These are phyloP conservation scores for Trachemys scripta DNA, from an alignment of 2,113 vertebrate species.

Conservation along the genomic window DNA sequence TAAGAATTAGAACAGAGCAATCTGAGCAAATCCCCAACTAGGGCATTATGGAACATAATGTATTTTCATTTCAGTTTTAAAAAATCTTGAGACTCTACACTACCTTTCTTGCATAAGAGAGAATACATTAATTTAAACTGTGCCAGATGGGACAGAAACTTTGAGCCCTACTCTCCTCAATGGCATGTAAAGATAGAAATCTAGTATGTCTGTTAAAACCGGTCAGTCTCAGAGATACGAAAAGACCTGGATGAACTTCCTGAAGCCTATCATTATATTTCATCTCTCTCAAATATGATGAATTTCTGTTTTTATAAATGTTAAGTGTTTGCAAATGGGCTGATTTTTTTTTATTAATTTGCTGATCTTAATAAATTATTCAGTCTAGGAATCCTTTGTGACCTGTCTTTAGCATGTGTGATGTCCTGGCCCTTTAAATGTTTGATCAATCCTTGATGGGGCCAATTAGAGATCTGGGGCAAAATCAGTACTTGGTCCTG, in stretches of 20 bases:
- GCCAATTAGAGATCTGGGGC: too few species aligned
- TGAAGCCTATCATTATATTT: background rate
- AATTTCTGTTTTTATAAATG: background rate
- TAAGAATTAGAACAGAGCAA: slow-evolving; percentile 32
- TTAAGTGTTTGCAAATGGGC: background rate
- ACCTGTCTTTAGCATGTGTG: background rate
- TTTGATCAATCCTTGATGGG: background rate
- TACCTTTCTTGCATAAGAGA: background rate
- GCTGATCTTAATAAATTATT: background rate
- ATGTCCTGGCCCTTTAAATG: background rate
- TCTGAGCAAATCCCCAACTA: background rate
- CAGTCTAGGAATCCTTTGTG: background rate
- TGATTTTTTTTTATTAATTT: background rate
- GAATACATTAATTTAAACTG: background rate
- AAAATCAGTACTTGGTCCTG: too few species aligned
- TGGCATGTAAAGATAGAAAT: background rate
- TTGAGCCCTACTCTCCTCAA: background rate
- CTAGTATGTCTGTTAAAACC: background rate
- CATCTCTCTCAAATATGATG: background rate
- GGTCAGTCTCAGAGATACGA: background rate
- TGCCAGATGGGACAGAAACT: background rate
- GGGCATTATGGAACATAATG: background rate
- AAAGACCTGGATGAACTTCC: background rate
- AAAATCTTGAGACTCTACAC: background rate
- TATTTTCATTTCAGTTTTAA: slow-evolving; percentile 16